phyloP scores from a whole-genome alignment of 2,888 invertebrate species.

The Alloscopus bannaensis region DNA sequence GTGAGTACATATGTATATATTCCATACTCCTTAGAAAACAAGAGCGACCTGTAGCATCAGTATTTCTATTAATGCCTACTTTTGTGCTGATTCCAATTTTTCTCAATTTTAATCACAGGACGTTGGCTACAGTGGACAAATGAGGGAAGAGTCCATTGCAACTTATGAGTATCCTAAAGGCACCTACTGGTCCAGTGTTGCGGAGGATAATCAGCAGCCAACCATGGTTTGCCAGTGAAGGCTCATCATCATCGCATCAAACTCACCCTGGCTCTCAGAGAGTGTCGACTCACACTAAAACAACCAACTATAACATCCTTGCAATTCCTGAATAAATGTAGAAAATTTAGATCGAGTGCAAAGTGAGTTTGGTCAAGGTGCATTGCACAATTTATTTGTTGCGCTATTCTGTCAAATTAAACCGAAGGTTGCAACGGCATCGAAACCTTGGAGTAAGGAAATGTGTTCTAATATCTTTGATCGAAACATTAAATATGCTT shows the following conservation, averaged over 20 bases:
- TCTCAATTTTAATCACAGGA: conserved; percentile 76
- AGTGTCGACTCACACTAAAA: not conserved
- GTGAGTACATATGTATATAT: not conserved
- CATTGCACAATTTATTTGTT: too few species aligned
- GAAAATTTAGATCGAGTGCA: too few species aligned
- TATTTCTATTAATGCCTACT: not conserved
- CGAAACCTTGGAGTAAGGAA: too few species aligned
- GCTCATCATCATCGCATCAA: not conserved
- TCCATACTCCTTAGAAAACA: too few species aligned
- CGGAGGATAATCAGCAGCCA: conserved; percentile 18
- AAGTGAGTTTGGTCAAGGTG: too few species aligned
- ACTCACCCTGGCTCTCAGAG: not conserved
- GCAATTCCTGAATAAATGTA: too few species aligned
- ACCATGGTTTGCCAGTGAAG: conserved; percentile 53
- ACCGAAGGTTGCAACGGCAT: too few species aligned
- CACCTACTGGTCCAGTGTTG: conserved; percentile 80
- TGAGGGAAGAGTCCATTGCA: conserved; percentile 82
- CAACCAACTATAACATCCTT: too few species aligned
- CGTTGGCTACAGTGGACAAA: conserved; percentile 89
- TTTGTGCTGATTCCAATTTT: not conserved
- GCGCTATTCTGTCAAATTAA: too few species aligned
- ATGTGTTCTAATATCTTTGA: too few species aligned
- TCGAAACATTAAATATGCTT: too few species aligned
- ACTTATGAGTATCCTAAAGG: conserved; percentile 87
- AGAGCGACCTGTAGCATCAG: too few species aligned